A percentile compares a stretch with the other conserved stretches of the same genome.
These are phyloP conservation scores for Chalcosyrphus nemorum DNA, from an alignment of 2,888 invertebrate genomes.

Conservation along the genomic window DNA sequence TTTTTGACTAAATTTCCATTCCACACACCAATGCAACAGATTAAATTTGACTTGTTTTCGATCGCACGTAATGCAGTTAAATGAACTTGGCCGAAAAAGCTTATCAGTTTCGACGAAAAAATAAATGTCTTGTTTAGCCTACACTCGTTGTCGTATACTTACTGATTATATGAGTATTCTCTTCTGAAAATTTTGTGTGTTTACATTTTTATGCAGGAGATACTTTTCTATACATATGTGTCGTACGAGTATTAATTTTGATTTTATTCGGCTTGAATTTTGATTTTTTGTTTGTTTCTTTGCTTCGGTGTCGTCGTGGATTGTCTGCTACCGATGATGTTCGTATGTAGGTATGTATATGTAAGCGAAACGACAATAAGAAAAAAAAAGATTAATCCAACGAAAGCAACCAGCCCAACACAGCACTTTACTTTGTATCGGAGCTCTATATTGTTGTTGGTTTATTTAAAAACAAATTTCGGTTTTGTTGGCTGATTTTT, in stretches of 20 bases:
- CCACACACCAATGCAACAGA: constrained; percentile 1
- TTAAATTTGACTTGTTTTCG: constrained; percentile 12
- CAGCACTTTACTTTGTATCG: background rate
- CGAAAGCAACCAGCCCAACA: background rate
- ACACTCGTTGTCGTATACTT: too few relatives aligned
- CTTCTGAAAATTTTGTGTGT: constrained; percentile 16
- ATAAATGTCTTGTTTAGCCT: constrained; percentile 8
- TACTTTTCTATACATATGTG: background rate
- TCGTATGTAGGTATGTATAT: background rate
- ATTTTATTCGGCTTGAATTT: background rate
- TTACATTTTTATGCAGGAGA: constrained; percentile 16
- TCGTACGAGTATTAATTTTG: background rate
- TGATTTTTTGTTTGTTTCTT: constrained; percentile 5
- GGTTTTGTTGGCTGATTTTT: constrained; percentile 28
- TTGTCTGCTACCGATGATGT: background rate
- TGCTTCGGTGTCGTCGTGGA: background rate
- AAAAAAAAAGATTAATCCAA: background rate
- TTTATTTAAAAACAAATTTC: background rate
- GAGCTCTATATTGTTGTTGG: background rate
- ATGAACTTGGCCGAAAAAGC: constrained; percentile 59
- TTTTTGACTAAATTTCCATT: background rate
- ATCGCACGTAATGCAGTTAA: constrained; percentile 43
- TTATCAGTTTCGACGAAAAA: constrained; percentile 38
- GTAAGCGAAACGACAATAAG: background rate
- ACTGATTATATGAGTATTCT: background rate